Percentiles rank a stretch among this genome's conserved stretches.
phyloP scores from a whole-genome alignment of 2,888 invertebrate genomes.

The Limnephilus auricula region DNA sequence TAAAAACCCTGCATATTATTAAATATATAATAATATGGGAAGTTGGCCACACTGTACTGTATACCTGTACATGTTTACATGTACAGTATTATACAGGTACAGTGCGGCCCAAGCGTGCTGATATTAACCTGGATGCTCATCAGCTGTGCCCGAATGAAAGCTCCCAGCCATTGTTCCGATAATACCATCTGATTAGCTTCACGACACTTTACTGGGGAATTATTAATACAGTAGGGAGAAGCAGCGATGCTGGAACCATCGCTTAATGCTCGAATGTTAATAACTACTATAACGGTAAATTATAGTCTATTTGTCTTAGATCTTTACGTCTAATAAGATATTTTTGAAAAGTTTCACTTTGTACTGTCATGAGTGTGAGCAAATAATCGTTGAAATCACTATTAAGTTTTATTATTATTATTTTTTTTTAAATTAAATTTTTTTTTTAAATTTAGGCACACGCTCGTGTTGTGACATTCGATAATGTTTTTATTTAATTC shows the following conservation, averaged over 20 bases:
- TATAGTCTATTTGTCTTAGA: not conserved
- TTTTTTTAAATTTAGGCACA: too few species aligned
- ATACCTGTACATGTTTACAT: not conserved
- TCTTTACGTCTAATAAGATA: not conserved
- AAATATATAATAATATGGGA: not conserved
- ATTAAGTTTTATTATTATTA: too few species aligned
- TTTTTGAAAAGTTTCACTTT: not conserved
- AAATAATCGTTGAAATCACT: not conserved
- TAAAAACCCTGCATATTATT: too few species aligned
- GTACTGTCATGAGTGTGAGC: not conserved
- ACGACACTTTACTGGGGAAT: not conserved
- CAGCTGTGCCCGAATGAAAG: not conserved
- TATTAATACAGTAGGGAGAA: not conserved
- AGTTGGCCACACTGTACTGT: slow-evolving; percentile 3
- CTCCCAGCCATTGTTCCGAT: not conserved
- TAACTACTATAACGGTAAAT: not conserved
- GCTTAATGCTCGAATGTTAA: not conserved
- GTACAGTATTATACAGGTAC: not conserved
- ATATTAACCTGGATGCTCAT: slow-evolving; percentile 16
- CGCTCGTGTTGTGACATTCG: too few species aligned
- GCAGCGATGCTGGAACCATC: not conserved
- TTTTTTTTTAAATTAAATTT: too few species aligned
- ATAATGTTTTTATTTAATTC: too few species aligned
- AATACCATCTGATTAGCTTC: slow-evolving; percentile 7
- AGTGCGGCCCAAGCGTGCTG: not conserved